Evolutionary conservation across 2,113 vertebrate species (phyloP).

Genomic region (Panthera tigris): DNA sequence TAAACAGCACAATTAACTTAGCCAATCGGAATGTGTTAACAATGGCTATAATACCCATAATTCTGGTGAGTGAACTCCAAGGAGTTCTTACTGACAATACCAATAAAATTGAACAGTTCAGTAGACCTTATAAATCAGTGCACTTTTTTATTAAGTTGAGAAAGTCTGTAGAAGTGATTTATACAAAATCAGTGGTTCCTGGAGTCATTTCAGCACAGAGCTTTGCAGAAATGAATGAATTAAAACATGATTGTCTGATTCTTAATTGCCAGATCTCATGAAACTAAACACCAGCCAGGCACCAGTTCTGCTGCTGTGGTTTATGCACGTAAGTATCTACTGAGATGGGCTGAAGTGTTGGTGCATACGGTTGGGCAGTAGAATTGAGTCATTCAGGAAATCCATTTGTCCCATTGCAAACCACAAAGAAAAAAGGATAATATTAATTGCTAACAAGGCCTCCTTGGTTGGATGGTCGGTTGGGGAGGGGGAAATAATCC

Average conservation of each 20-base stretch:
- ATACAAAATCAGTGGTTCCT: background rate
- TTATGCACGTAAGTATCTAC: accelerated
- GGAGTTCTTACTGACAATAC: background rate
- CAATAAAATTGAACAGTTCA: accelerated
- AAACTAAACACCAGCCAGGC: too few species aligned
- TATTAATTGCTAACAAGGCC: background rate
- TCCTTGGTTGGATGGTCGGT: background rate
- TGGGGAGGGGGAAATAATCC: background rate
- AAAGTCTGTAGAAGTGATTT: background rate
- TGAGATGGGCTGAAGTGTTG: background rate
- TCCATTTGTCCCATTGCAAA: background rate
- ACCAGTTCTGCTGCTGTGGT: accelerated
- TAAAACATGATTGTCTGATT: background rate
- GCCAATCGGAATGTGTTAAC: too few species aligned
- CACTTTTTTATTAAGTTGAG: background rate
- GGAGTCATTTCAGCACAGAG: background rate
- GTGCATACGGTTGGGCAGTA: accelerated
- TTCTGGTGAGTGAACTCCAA: background rate
- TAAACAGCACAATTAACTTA: background rate
- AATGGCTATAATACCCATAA: accelerated
- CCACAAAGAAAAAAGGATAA: background rate
- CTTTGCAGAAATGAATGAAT: background rate
- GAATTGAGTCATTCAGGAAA: background rate
- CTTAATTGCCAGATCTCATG: background rate
- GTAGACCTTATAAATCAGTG: background rate